Conservation (phyloP, 2,888 invertebrate genomes). For the Epinotia nisella region DNA sequence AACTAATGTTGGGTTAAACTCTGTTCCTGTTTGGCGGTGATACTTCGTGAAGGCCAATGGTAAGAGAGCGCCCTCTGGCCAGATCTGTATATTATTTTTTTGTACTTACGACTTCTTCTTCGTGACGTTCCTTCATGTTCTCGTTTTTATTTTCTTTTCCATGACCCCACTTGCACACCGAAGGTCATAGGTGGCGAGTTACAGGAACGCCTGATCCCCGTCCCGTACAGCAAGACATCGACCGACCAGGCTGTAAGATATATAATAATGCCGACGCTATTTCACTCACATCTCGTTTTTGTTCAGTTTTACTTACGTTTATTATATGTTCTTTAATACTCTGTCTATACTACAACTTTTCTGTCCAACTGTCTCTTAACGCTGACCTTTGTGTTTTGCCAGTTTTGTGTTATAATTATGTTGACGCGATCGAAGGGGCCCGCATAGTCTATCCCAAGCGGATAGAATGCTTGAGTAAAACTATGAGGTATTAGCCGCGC, state of each 20-base stretch:
- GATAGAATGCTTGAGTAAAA: background rate
- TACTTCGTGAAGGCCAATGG: no score
- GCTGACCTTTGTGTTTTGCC: constrained; percentile 68
- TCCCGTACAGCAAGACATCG: constrained; percentile 99
- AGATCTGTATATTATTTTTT: constrained; percentile 52
- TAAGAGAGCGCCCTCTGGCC: constrained; percentile 55
- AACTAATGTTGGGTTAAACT: no score
- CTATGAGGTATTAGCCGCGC: background rate
- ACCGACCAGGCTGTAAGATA: constrained; percentile 99
- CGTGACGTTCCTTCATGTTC: constrained; percentile 80
- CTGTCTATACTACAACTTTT: constrained; percentile 74
- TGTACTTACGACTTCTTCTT: constrained; percentile 60
- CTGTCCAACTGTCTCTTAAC: constrained; percentile 62
- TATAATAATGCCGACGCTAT: constrained; percentile 68
- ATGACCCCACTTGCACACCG: constrained; percentile 94
- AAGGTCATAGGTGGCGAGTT: constrained; percentile 99
- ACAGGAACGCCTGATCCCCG: constrained; percentile 99
- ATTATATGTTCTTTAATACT: constrained; percentile 73
- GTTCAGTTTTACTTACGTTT: constrained; percentile 69
- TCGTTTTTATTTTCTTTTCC: constrained; percentile 87
- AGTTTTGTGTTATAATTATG: constrained; percentile 28
- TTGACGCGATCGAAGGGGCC: background rate
- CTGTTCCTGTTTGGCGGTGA: no score
- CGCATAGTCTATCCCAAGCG: background rate
- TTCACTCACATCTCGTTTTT: constrained; percentile 68